phyloP scores from a whole-genome alignment of 1,140 invertebrate species.

The Hydropsyche tenuis region DNA sequence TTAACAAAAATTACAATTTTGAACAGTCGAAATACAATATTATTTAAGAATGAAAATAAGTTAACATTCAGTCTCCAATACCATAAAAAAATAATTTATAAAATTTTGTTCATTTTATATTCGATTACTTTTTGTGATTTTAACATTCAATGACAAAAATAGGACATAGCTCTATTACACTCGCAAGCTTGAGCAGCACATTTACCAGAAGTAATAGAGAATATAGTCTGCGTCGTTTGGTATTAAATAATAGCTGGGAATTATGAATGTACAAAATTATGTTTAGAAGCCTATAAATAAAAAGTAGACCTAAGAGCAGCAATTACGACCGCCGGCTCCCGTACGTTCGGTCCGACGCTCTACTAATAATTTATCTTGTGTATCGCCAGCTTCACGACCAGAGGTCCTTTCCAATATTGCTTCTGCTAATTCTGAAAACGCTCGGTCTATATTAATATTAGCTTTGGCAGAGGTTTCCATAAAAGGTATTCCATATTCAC shows the following conservation, averaged over 20 bases:
- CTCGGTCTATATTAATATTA: slow-evolving; percentile 89
- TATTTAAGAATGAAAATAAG: background rate
- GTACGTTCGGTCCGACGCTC: slow-evolving; percentile 60
- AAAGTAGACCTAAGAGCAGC: slow-evolving; percentile 55
- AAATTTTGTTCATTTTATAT: slow-evolving; percentile 18
- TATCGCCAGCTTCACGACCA: slow-evolving; percentile 57
- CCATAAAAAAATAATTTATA: slow-evolving; percentile 23
- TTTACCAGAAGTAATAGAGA: slow-evolving; percentile 12
- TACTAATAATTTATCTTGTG: slow-evolving; percentile 54
- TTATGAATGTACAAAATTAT: slow-evolving; percentile 21
- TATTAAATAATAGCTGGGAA: slow-evolving; percentile 15
- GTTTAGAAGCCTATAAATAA: slow-evolving; percentile 35
- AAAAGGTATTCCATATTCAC: slow-evolving; percentile 93
- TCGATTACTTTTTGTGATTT: background rate
- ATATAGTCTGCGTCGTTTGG: background rate
- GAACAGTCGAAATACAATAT: too few relatives aligned
- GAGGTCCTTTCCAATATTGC: slow-evolving; percentile 62
- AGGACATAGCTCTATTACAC: slow-evolving; percentile 1
- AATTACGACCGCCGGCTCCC: slow-evolving; percentile 55
- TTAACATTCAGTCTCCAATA: slow-evolving; percentile 22
- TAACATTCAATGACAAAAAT: background rate
- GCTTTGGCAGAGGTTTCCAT: slow-evolving; percentile 93
- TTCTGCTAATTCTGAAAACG: slow-evolving; percentile 89
- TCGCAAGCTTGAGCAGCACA: slow-evolving; percentile 9
- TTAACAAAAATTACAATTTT: too few relatives aligned